These are phyloP conservation scores for Drosophila mauritiana DNA, from an alignment of 1,140 invertebrate genomes.

Conservation along the genomic window DNA sequence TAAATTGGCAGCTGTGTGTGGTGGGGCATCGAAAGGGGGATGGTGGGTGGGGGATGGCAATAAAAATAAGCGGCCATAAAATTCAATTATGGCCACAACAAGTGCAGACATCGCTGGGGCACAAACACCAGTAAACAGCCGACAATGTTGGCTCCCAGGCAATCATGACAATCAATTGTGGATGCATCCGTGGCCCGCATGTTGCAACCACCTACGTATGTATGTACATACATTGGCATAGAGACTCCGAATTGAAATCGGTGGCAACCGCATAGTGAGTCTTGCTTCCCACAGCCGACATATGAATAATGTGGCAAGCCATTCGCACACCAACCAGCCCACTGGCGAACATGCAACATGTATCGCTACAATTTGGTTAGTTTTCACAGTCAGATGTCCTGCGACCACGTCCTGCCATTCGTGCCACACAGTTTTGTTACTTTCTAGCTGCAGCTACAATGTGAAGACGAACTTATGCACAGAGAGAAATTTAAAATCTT, in stretches of 20 bases:
- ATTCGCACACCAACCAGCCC: conserved; percentile 14
- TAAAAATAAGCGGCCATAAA: conserved; percentile 82
- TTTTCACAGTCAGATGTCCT: conserved; percentile 19
- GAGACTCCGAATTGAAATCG: background rate
- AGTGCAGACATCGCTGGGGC: conserved; percentile 59
- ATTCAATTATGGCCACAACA: conserved; percentile 81
- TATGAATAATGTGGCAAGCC: conserved; percentile 28
- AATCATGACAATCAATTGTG: conserved; percentile 81
- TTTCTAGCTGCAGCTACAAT: conserved; percentile 42
- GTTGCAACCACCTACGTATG: background rate
- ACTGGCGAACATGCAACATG: conserved; percentile 20
- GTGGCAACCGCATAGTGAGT: conserved; percentile 28
- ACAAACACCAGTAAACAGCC: conserved; percentile 12
- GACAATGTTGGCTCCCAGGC: conserved; percentile 40
- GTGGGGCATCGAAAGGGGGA: background rate
- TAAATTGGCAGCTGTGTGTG: conserved; percentile 71
- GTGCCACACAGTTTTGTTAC: conserved; percentile 57
- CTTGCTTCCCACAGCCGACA: conserved; percentile 36
- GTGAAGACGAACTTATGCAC: conserved; percentile 6
- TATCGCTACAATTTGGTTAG: conserved; percentile 57
- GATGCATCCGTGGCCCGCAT: conserved; percentile 45
- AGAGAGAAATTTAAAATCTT: background rate
- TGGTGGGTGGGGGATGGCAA: conserved; percentile 28
- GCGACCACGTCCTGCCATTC: conserved; percentile 9
- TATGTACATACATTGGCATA: background rate